Evolutionary conservation across 2,797 vertebrate species (phyloP), one percentile per base, ranked within the genome.

Genomic region (Hippoglossus hippoglossus): DNA sequence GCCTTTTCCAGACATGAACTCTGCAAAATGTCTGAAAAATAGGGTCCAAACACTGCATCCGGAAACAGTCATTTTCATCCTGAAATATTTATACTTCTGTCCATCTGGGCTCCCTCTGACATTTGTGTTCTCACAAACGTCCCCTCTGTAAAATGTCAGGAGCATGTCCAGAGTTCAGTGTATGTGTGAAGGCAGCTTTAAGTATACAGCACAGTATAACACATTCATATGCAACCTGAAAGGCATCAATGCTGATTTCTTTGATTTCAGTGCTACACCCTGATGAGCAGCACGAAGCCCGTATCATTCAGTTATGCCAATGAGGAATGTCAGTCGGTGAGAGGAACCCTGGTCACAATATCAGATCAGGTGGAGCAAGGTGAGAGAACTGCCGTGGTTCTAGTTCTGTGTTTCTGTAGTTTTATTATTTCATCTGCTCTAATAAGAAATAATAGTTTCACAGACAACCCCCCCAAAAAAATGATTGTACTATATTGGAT

Each of bases 331-430:
- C 51, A 78, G 2, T 84, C 92, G 0, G 74, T 95, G 59, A 93
- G 90, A 46, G 97, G 96, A 70, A 93, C 93, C 10, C 94, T 99
- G 76, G 94, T 96, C 63, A 94, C 96, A 8, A 93, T 99, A 81
- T 84, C 93, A 21, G 96, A 94, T 88, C 97, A 96, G 86, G 92
- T 91, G 55, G 97, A 99, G 77, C 98, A 99, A 96, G 98, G 98
- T 99, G 91, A 10, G 44, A 10, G 44, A 8, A 57, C 13, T 1
- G 4, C n/a, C 22, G 0, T 21, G 47, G 16, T 49, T 55, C 10
- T 52, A 1, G 1, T 41, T 73, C 3, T 26, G 4, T 21, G 18
- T 39, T 36, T 4, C 34, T 36, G 34, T 36, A 11, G 2, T 36
- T 36, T 3, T 59, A 10, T 15, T 26, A 25, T 34, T 12, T 57